Evolutionary conservation across 2,113 vertebrate genomes (phyloP).

Genomic region (Strix aluco): DNA sequence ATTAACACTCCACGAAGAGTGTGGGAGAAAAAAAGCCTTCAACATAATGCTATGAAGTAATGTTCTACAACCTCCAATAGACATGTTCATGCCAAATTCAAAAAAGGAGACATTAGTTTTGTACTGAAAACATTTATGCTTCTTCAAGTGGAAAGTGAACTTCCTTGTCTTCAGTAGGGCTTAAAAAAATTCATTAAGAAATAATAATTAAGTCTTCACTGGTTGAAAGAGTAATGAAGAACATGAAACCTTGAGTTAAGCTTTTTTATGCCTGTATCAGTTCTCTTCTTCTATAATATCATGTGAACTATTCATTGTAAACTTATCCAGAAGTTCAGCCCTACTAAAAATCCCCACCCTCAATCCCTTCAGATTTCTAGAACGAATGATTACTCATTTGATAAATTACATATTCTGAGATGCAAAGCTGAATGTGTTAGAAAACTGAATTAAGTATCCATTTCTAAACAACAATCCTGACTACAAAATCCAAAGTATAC

Average conservation of each 20-base stretch:
- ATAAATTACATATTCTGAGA: background rate
- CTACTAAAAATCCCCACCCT: background rate
- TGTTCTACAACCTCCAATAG: background rate
- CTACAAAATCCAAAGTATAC: background rate
- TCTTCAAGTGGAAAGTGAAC: background rate
- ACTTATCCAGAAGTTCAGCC: background rate
- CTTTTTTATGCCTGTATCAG: background rate
- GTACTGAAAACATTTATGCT: background rate
- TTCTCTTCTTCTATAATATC: background rate
- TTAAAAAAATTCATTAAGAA: background rate
- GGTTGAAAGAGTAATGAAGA: background rate
- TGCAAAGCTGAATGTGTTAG: background rate
- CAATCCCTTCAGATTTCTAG: background rate
- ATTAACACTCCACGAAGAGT: background rate
- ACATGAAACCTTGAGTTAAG: background rate
- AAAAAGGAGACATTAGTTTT: background rate
- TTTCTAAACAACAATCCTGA: background rate
- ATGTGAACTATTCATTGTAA: background rate
- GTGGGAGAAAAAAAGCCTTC: background rate
- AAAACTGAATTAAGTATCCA: background rate
- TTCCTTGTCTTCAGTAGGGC: background rate
- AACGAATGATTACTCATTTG: background rate
- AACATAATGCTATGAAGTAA: background rate
- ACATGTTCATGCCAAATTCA: background rate
- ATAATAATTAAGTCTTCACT: background rate